Percentiles rank a stretch among this genome's conserved stretches.
Conservation (phyloP, 2,888 invertebrate genomes). For the Anarsia innoxiella region DNA sequence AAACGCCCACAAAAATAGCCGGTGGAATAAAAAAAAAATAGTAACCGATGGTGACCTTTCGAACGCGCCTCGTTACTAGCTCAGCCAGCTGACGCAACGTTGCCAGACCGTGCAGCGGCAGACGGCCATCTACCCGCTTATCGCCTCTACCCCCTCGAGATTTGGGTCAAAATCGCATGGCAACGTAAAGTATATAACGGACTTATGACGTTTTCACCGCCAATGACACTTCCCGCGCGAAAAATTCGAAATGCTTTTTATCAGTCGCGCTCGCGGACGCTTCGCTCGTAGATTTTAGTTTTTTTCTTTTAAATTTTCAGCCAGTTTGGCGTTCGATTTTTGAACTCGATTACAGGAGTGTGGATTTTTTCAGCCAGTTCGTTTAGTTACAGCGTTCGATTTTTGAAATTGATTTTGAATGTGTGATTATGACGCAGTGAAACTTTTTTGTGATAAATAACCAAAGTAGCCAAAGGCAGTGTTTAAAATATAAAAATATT, state of each 20-base stretch:
- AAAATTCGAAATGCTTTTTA: constrained; percentile 73
- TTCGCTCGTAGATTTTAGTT: constrained; percentile 34
- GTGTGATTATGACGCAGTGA: background rate
- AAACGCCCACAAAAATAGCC: constrained; percentile 54
- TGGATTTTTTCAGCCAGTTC: too few species aligned
- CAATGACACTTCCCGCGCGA: constrained; percentile 68
- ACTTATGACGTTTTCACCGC: constrained; percentile 56
- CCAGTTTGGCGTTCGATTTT: background rate
- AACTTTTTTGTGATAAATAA: constrained; percentile 11
- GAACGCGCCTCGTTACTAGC: constrained; percentile 64
- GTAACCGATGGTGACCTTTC: constrained; percentile 73
- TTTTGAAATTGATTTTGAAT: background rate
- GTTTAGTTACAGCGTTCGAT: background rate
- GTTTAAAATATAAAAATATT: constrained; percentile 13
- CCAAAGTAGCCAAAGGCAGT: constrained; percentile 50
- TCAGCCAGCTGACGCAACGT: constrained; percentile 73
- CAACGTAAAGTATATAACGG: constrained; percentile 56
- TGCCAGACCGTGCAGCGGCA: constrained; percentile 46
- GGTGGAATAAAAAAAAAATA: constrained; percentile 57
- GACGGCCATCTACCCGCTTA: constrained; percentile 49
- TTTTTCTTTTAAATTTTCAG: constrained; percentile 12
- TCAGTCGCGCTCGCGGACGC: constrained; percentile 51
- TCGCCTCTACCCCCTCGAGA: constrained; percentile 47
- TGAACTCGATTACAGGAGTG: background rate
- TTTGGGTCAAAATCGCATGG: constrained; percentile 40